Evolutionary conservation across 2,113 vertebrate species (phyloP).

Genomic region (Xiphophorus hellerii): DNA sequence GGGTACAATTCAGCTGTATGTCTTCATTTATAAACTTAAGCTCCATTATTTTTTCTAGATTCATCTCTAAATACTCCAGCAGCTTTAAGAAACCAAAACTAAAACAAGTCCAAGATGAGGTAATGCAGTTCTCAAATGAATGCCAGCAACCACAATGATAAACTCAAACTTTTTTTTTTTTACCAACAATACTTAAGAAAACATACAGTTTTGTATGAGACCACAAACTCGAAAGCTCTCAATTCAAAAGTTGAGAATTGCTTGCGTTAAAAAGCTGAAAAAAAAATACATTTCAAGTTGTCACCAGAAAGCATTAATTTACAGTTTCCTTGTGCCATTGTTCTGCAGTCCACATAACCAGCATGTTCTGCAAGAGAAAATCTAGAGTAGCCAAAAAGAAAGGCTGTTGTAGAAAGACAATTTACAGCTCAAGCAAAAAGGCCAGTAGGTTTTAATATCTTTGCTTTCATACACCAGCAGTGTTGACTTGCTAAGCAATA

Average conservation of each 20-base stretch:
- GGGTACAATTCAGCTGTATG: too few species aligned
- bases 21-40: too few species aligned
- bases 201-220: too few species aligned
- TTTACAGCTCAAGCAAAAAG: neutral
- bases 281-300: neutral
- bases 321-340: neutral
- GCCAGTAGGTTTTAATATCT: slow-evolving; percentile 8
- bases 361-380: neutral
- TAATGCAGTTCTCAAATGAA: too few species aligned
- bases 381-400: neutral
- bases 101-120: too few species aligned
- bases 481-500: neutral
- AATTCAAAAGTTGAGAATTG: neutral
- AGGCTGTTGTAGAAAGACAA: slow-evolving; percentile 3
- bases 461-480: neutral
- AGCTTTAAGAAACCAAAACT: too few species aligned
- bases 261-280: neutral
- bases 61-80: too few species aligned
- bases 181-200: neutral
- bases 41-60: too few species aligned
- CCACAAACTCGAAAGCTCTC: neutral
- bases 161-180: neutral
- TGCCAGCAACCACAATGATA: too few species aligned
- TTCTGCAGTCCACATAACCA: slow-evolving; percentile 15
- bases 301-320: neutral